A percentile compares a stretch with the other conserved stretches of the same genome.
phyloP scores from a whole-genome alignment of 2,797 vertebrate genomes.

The Falco berigora region DNA sequence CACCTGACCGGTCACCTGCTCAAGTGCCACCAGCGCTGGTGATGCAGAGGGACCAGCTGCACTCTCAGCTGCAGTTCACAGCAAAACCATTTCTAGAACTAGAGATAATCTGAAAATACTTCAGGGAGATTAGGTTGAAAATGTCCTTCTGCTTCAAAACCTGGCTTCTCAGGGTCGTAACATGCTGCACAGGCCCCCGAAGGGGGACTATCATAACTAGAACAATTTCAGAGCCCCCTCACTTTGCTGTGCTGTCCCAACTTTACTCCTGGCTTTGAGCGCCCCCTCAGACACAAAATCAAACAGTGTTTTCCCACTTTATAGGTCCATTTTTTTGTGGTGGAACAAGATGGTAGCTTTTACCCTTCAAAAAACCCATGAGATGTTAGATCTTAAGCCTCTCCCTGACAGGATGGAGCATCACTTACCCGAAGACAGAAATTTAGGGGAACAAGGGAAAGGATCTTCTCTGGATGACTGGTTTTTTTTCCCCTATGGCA shows the following conservation, averaged over 20 bases:
- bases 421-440: background rate
- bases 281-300: background rate
- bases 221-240: background rate
- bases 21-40: background rate
- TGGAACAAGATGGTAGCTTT: background rate
- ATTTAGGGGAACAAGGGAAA: background rate
- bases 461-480: background rate
- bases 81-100: background rate
- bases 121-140: background rate
- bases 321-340: background rate
- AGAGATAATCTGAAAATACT: background rate
- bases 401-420: background rate
- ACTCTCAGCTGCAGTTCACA: background rate
- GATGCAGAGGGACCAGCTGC: background rate
- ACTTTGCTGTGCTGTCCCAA: background rate
- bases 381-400: background rate
- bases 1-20: background rate
- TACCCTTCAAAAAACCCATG: background rate
- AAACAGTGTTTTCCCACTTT: background rate
- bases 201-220: too few relatives aligned
- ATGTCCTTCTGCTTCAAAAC: background rate
- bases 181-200: rapidly evolving
- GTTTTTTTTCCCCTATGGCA: background rate
- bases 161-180: background rate
- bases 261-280: background rate